Percentiles rank a stretch among this genome's conserved stretches.
These are phyloP conservation scores for Chelidonichthys spinosus DNA, from an alignment of 2,797 vertebrate genomes.

Conservation along the genomic window DNA sequence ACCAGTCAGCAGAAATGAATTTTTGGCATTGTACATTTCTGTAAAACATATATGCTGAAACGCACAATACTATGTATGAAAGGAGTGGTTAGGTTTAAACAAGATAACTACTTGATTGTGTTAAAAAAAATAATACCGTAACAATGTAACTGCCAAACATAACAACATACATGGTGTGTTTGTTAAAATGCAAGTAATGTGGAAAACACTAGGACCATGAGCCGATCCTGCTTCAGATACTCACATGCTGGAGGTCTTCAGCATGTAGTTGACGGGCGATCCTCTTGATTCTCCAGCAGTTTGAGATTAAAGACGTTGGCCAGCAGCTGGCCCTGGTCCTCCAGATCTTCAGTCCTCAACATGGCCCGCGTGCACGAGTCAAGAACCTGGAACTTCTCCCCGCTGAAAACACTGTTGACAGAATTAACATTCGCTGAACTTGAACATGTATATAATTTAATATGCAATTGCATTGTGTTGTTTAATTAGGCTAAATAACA, in stretches of 20 bases:
- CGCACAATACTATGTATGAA: background rate
- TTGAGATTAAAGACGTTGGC: constrained; percentile 92
- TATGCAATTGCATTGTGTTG: background rate
- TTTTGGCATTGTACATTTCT: background rate
- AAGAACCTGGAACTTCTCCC: constrained; percentile 95
- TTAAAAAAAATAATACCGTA: background rate
- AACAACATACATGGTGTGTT: too few species aligned
- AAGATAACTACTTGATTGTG: background rate
- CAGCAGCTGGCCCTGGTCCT: constrained; percentile 94
- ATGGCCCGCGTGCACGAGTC: constrained; percentile 93
- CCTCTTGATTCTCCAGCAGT: constrained; percentile 95
- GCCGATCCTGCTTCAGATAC: constrained; percentile 59
- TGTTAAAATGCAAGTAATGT: too few species aligned
- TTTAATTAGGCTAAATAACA: background rate
- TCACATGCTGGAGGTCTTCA: constrained; percentile 94
- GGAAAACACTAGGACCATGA: background rate
- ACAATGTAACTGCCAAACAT: too few species aligned
- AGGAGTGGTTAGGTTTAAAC: background rate
- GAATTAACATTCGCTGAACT: constrained; percentile 6
- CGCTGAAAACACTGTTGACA: constrained; percentile 67
- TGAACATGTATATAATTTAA: background rate
- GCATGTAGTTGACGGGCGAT: constrained; percentile 91
- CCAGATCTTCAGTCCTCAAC: constrained; percentile 93
- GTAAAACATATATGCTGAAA: background rate
- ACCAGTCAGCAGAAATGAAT: background rate